Base-by-base conservation (phyloP, 1,140 invertebrate species). In the Rhopalosiphum maidis region DNA sequence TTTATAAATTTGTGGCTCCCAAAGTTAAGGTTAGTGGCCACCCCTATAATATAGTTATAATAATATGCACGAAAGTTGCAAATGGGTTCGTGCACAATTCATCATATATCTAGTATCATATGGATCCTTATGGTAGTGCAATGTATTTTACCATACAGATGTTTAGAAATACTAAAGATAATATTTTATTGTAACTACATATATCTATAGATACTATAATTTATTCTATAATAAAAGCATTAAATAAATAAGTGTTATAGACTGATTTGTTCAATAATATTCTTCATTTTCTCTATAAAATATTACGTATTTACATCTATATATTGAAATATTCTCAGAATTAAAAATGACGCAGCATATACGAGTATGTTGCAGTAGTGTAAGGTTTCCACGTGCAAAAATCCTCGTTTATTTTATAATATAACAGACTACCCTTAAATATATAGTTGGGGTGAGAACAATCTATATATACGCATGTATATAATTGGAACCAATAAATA, bases 401-500 rank as follows among this genome's bases (percentile, higher is more conserved):
- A 60, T 90, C 23, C 18, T 18, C 23, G 54, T 60, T 60, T 54
- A 55, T 54, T 51, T 55, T 60, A 54, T 89, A 37, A 54, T 89
- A 89, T 60, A 60, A 43, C 54, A 25, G 25, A 89, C n/a, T 89
- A 25, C 48, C 46, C 54, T 54, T 35, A n/a, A 35, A 89, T 35
- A 30, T 41, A 35, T 37, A 54, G 21, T 89, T 25, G 37, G 89
- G 89, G 54, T 30, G 37, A 89, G 37, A 90, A 43, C 51, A 41
- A 90, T 55, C 9, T 90, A 41, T 60, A 37, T 90, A 60, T 25
- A 41, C 9, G 11, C 15, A 5, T 25, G 51, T 55, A 90, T 55
- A 60, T 90, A 90, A 90, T 90, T 60, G 89, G 54, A 90, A 90
- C 89, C 89, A 60, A 90, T 90, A 90, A 90, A 90, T 90, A 90